Evolutionary conservation across 37 sponge, comb jelly and placozoan genomes (phyloP), one percentile per base, ranked within the genome.

Genomic region (Geodia barretti): DNA sequence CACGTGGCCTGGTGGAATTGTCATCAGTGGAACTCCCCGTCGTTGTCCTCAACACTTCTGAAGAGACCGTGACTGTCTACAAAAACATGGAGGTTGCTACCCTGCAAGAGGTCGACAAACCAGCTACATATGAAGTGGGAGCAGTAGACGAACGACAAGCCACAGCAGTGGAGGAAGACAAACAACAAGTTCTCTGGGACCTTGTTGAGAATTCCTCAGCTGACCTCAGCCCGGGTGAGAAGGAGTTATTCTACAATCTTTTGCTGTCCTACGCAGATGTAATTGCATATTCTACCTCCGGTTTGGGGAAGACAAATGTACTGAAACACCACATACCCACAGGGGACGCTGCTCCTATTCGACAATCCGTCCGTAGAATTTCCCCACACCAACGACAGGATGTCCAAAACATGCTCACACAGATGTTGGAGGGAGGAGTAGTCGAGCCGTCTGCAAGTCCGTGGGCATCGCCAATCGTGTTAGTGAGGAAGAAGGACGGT

Each of bases 1-100:
- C 78, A n/a, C n/a, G n/a, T n/a, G n/a, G 67, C n/a, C 67, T 78
- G 23, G 78, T 78, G 19, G 37, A 28, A 38, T 67, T 67, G n/a
- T 19, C 21, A 17, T 31, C 42, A 2, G 26, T 29, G 24, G 39
- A 24, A 9, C 42, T 78, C n/a, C 78, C 78, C 23, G 41, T 78
- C 26, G n/a, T 31, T 39, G 33, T 78, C 24, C 78, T 78, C 41
- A 78, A 78, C 66, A 31, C 28, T 24, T 26, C 67, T 25, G 41
- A 60, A 20, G 66, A 78, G 41, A 34, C 67, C 8, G 36, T 78
- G 31, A 64, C 66, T 19, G 37, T 75, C 34, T 33, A 19, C 34
- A 75, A 75, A 39, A 35, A 62, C 19, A 75, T 62, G 62, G 28
- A 14, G 32, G 60, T 75, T 34, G 76, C 76, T 23, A 39, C 31